Evolutionary conservation across 2,113 vertebrate genomes (phyloP).

Genomic region (Nanorana parkeri): DNA sequence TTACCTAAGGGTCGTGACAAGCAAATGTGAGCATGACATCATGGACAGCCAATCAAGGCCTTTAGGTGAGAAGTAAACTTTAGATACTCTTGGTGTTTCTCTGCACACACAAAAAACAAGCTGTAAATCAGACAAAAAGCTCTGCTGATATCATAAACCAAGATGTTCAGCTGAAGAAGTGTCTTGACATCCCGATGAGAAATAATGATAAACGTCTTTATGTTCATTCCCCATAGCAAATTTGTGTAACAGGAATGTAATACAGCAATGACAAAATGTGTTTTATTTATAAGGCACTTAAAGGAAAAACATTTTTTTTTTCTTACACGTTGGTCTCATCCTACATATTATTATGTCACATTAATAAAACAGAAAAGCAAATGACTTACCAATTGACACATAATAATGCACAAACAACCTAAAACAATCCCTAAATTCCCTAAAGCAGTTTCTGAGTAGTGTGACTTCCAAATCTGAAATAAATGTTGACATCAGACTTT

Average conservation of each 20-base stretch:
- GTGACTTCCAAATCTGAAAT: too few relatives aligned
- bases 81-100: slow-evolving; percentile 13
- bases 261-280: background rate
- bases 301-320: background rate
- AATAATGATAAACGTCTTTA: slow-evolving; percentile 37
- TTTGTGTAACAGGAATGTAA: background rate
- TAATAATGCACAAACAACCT: too few relatives aligned
- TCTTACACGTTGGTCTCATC: too few relatives aligned
- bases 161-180: slow-evolving; percentile 33
- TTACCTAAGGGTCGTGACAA: slow-evolving; percentile 56
- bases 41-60: slow-evolving; percentile 27
- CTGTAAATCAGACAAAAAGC: slow-evolving; percentile 25
- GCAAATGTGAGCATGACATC: slow-evolving; percentile 48
- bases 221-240: background rate
- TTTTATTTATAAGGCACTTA: background rate
- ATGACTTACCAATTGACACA: too few relatives aligned
- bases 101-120: slow-evolving; percentile 23
- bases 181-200: slow-evolving; percentile 35
- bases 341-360: too few relatives aligned
- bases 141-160: slow-evolving; percentile 41
- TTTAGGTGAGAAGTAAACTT: slow-evolving; percentile 30
- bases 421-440: too few relatives aligned
- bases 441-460: too few relatives aligned
- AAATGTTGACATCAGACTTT: too few relatives aligned
- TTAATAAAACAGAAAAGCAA: too few relatives aligned